A percentile compares a stretch with the other conserved stretches of the same genome.
These are phyloP conservation scores for Mizuhopecten yessoensis DNA, from an alignment of 1,140 invertebrate species.

Conservation along the genomic window DNA sequence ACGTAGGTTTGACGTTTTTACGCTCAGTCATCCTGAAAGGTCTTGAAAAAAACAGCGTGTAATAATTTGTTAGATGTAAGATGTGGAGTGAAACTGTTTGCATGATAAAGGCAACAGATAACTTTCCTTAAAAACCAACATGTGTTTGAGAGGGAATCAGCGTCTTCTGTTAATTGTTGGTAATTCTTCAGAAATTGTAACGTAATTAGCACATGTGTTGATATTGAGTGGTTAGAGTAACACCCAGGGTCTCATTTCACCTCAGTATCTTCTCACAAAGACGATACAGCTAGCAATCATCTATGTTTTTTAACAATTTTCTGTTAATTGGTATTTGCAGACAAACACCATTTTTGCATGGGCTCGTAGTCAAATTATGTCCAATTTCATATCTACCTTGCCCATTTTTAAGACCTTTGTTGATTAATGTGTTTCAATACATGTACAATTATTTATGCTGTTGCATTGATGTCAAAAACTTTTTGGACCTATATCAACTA, in stretches of 20 bases:
- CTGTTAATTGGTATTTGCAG: no score
- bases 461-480: no score
- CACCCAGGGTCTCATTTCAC: background rate
- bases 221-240: background rate
- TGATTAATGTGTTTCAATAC: no score
- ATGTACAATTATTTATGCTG: no score
- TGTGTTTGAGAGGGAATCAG: background rate
- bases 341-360: no score
- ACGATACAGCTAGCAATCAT: no score
- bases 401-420: no score
- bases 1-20: background rate
- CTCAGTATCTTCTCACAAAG: no score
- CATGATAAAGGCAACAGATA: background rate
- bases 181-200: background rate
- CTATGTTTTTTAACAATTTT: no score
- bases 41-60: background rate
- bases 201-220: background rate
- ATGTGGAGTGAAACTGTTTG: background rate
- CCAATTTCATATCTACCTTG: no score
- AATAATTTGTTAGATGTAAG: background rate
- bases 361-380: no score
- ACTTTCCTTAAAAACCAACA: background rate
- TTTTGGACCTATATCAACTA: no score
- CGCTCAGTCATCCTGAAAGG: background rate
- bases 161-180: background rate